Evolutionary conservation across 2,888 invertebrate genomes (phyloP).

Genomic region (Lissocephala sabroskyi): DNA sequence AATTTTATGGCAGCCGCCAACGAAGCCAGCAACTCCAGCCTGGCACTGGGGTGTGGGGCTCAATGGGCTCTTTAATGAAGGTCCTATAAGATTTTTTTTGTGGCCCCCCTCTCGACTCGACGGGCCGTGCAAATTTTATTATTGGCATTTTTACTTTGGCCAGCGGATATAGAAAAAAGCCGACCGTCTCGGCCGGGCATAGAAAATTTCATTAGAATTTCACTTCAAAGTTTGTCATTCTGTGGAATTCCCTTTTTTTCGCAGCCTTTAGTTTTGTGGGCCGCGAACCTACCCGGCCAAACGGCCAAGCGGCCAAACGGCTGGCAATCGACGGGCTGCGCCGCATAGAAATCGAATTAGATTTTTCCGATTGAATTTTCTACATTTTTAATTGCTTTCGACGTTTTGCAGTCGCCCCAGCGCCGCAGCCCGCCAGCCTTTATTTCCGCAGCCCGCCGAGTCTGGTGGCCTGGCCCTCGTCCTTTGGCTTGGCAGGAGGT

Average conservation of each 20-base stretch:
- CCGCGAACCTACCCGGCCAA: conserved; percentile 40
- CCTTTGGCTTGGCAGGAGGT: no score
- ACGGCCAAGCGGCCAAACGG: conserved; percentile 30
- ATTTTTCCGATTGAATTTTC: conserved; percentile 71
- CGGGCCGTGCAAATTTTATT: conserved; percentile 51
- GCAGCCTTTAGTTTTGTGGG: background rate
- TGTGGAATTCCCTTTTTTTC: conserved; percentile 5
- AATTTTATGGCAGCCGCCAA: conserved; percentile 10
- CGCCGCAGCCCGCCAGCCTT: background rate
- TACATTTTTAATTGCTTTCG: conserved; percentile 71
- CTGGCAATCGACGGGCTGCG: conserved; percentile 36
- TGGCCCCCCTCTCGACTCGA: conserved; percentile 26
- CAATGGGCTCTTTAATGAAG: no score
- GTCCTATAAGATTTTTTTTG: conserved; percentile 39
- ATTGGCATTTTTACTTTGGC: conserved; percentile 53
- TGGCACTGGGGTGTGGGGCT: no score
- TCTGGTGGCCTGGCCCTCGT: conserved; percentile 10
- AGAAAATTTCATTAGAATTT: conserved; percentile 60
- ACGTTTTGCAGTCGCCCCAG: conserved; percentile 35
- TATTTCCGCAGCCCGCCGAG: background rate
- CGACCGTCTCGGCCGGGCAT: conserved; percentile 33
- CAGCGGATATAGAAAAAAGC: conserved; percentile 30
- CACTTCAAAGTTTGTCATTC: background rate
- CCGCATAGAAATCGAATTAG: conserved; percentile 69
- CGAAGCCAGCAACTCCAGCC: no score